Percentiles rank a stretch among this genome's conserved stretches.
These are phyloP conservation scores for Zaprionus camerounensis DNA, from an alignment of 1,140 invertebrate species.

Conservation along the genomic window DNA sequence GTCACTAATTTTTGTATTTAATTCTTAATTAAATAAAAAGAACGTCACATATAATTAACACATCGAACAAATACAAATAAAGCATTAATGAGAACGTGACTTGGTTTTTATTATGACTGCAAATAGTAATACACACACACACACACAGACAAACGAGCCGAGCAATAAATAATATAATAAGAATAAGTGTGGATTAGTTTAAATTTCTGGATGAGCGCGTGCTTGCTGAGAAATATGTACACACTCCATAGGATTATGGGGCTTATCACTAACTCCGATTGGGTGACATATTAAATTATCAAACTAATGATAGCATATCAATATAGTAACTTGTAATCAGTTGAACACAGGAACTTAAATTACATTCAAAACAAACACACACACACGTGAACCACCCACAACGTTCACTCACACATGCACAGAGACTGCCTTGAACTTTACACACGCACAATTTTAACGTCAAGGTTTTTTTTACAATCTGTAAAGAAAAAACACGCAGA, in stretches of 20 bases:
- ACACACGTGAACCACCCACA: slow-evolving; percentile 23
- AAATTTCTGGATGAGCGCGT: slow-evolving; percentile 9
- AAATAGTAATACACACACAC: slow-evolving; percentile 42
- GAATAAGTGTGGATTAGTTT: background rate
- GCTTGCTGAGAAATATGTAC: background rate
- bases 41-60: slow-evolving; percentile 72
- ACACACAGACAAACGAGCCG: slow-evolving; percentile 7
- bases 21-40: slow-evolving; percentile 67
- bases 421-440: slow-evolving; percentile 70
- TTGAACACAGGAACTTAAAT: slow-evolving; percentile 10
- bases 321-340: background rate
- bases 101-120: slow-evolving; percentile 64
- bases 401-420: slow-evolving; percentile 28
- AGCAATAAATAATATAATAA: background rate
- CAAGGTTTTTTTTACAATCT: slow-evolving; percentile 62
- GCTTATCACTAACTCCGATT: slow-evolving; percentile 1
- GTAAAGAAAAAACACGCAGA: background rate
- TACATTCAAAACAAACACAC: slow-evolving; percentile 10
- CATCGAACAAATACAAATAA: slow-evolving; percentile 39
- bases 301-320: background rate
- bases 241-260: background rate
- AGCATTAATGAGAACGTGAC: slow-evolving; percentile 74
- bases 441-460: slow-evolving; percentile 40
- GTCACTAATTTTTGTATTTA: slow-evolving; percentile 68
- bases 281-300: background rate